phyloP scores from a whole-genome alignment of 1,140 invertebrate genomes.

The Trachelipus rathkii region DNA sequence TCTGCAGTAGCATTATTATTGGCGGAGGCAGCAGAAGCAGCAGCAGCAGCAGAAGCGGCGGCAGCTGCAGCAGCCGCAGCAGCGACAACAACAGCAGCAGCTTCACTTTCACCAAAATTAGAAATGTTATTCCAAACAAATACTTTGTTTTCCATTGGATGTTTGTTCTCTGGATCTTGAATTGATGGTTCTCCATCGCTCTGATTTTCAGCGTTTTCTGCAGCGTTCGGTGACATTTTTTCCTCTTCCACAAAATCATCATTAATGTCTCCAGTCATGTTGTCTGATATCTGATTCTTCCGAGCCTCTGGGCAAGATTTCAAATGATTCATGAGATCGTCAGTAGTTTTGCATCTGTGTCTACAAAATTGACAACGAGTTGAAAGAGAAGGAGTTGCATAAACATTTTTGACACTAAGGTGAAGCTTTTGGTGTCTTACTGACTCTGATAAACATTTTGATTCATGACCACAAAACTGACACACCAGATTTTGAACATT shows the following conservation, averaged over 20 bases:
- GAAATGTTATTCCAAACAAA: constrained; percentile 66
- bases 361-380: constrained; percentile 78
- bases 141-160: constrained; percentile 69
- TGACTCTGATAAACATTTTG: constrained; percentile 77
- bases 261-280: constrained; percentile 48
- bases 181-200: constrained; percentile 40
- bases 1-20: not conserved
- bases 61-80: not conserved
- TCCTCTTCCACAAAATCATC: constrained; percentile 49
- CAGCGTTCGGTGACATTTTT: not conserved
- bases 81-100: constrained; percentile 38
- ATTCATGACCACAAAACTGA: constrained; percentile 68
- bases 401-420: constrained; percentile 51
- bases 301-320: constrained; percentile 58
- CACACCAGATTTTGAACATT: constrained; percentile 58
- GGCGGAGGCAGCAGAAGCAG: too few relatives aligned
- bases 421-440: constrained; percentile 69
- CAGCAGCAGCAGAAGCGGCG: too few relatives aligned
- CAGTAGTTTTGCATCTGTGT: constrained; percentile 73
- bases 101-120: constrained; percentile 49
- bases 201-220: not conserved
- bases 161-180: constrained; percentile 50
- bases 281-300: constrained; percentile 43
- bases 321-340: constrained; percentile 68
- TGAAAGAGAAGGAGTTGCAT: constrained; percentile 50